These are phyloP conservation scores for Vidua chalybeata DNA, from an alignment of 2,113 vertebrate genomes.

Conservation along the genomic window DNA sequence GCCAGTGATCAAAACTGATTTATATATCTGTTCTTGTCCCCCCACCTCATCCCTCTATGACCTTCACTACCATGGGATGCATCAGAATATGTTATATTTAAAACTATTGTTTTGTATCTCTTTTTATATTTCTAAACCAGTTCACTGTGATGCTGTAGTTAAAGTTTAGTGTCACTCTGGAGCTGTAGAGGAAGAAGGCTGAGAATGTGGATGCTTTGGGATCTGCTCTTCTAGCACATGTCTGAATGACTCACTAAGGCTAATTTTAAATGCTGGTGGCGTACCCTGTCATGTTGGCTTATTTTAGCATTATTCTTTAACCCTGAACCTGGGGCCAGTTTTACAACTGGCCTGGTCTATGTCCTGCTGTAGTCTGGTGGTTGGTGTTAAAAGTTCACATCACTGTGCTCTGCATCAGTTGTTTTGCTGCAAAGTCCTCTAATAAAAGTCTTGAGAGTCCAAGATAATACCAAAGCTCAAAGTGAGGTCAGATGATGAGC, in stretches of 20 bases:
- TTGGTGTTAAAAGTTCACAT: background rate
- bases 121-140: background rate
- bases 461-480: background rate
- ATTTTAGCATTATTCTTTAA: conserved; percentile 2
- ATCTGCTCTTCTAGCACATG: background rate
- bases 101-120: background rate
- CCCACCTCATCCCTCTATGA: background rate
- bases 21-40: background rate
- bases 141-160: background rate
- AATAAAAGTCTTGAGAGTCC: background rate
- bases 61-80: background rate
- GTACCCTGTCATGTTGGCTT: background rate
- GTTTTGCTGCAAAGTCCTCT: background rate
- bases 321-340: background rate
- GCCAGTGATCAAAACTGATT: background rate
- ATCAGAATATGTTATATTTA: background rate
- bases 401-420: background rate
- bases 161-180: background rate
- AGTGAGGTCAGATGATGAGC: background rate
- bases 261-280: conserved; percentile 6
- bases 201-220: background rate
- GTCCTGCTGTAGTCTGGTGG: background rate
- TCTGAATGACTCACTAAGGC: background rate
- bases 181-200: background rate
- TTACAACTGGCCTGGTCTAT: background rate